Conservation (phyloP, 2,888 invertebrate genomes). For the Cantharis rufa region DNA sequence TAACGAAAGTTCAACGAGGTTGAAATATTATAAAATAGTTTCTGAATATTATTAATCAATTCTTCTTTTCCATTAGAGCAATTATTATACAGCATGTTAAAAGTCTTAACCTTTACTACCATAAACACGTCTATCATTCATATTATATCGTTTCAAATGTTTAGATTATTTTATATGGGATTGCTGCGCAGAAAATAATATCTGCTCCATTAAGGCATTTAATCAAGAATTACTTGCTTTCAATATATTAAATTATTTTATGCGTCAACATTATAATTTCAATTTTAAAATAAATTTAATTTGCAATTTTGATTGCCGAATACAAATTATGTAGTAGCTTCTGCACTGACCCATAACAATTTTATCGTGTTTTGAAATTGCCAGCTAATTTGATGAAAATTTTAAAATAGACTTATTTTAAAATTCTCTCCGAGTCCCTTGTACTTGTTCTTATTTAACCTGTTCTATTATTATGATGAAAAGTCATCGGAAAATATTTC, state of each 20-base stretch:
- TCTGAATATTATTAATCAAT: neutral
- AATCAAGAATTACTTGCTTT: neutral
- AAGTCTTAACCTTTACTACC: neutral
- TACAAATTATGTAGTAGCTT: neutral
- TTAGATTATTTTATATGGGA: neutral
- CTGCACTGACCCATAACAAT: neutral
- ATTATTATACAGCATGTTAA: neutral
- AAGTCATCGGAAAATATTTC: neutral
- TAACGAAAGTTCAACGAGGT: neutral
- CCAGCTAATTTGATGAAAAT: no score
- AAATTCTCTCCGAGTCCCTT: no score
- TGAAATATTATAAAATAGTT: neutral
- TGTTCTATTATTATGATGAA: neutral
- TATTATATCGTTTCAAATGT: neutral
- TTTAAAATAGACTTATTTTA: no score
- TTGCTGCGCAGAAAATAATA: neutral
- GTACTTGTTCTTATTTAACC: no score
- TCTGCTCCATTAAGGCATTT: neutral
- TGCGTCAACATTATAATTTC: neutral
- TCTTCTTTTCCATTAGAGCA: neutral
- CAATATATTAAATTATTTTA: neutral
- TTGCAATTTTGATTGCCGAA: neutral
- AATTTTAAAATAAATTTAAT: neutral
- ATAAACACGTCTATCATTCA: neutral
- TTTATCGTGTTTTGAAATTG: neutral